These are phyloP conservation scores for Timema cristinae DNA, from an alignment of 2,888 invertebrate genomes.

Conservation along the genomic window DNA sequence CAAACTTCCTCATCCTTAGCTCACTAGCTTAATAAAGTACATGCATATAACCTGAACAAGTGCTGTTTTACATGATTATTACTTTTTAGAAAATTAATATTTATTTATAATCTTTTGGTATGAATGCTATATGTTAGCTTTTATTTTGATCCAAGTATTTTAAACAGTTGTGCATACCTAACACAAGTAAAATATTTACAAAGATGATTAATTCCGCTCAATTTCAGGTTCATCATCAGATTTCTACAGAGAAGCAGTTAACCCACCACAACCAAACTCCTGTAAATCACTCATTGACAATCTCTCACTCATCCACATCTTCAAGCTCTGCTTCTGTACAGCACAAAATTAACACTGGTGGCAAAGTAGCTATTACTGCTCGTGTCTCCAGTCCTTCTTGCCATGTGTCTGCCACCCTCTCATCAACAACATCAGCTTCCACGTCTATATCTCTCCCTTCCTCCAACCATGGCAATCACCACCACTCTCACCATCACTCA, in stretches of 20 bases:
- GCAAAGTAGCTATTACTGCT: conserved; percentile 10
- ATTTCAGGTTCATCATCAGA: conserved; percentile 25
- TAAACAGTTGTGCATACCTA: too few species aligned
- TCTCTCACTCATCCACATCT: conserved; percentile 64
- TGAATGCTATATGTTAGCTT: too few species aligned
- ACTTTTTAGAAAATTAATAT: too few species aligned
- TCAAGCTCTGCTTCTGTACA: conserved; percentile 63
- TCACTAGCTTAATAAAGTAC: too few species aligned
- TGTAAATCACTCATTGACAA: conserved; percentile 48
- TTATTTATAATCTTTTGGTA: too few species aligned
- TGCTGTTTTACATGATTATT: too few species aligned
- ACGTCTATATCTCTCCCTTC: conserved; percentile 53
- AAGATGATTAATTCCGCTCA: background rate
- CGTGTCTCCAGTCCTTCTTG: conserved; percentile 39
- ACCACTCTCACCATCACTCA: conserved; percentile 42
- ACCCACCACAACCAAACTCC: conserved; percentile 17
- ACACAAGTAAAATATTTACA: too few species aligned
- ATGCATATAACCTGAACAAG: too few species aligned
- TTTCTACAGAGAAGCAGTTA: conserved; percentile 27
- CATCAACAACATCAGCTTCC: conserved; percentile 44
- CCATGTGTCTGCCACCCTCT: conserved; percentile 54
- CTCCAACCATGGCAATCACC: conserved; percentile 60
- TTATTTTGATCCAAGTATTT: too few species aligned
- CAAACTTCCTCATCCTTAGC: too few species aligned
- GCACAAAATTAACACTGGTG: conserved; percentile 53